Evolutionary conservation across 2,888 invertebrate species (phyloP).

Genomic region (Clepsis dumicolana): DNA sequence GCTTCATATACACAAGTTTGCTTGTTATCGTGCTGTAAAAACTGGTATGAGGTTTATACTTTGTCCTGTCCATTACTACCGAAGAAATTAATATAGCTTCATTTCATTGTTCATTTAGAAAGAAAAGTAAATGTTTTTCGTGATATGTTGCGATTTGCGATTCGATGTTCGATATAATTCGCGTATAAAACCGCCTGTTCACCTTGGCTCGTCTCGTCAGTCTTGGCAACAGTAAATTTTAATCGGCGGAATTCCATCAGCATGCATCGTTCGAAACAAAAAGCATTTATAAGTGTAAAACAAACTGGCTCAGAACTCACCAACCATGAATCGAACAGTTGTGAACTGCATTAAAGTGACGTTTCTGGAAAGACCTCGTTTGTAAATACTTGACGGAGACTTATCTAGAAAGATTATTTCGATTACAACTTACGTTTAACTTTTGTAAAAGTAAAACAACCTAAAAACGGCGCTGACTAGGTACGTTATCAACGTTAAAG

Average conservation of each 20-base stretch:
- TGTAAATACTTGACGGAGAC: not conserved
- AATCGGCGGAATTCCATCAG: constrained; percentile 7
- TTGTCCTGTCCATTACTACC: too few relatives aligned
- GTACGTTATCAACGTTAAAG: too few relatives aligned
- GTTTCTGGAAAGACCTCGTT: constrained; percentile 22
- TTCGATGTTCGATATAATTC: not conserved
- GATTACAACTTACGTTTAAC: not conserved
- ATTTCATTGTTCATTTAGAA: not conserved
- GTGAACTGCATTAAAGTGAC: constrained; percentile 9
- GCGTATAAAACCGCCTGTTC: constrained; percentile 6
- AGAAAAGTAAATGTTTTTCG: not conserved
- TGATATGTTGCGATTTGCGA: not conserved
- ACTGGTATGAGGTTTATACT: not conserved
- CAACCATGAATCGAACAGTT: constrained; percentile 26
- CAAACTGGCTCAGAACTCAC: constrained; percentile 13
- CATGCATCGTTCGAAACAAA: constrained; percentile 16
- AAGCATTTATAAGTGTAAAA: constrained; percentile 21
- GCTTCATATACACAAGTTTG: not conserved
- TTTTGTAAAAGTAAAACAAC: too few relatives aligned
- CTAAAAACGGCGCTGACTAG: too few relatives aligned
- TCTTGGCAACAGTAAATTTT: not conserved
- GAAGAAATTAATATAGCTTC: too few relatives aligned
- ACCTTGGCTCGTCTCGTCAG: not conserved
- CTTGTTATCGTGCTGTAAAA: constrained; percentile 5
- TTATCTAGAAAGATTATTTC: not conserved